Conservation (phyloP, 2,888 invertebrate genomes). For the Lasioglossum vierecki region DNA sequence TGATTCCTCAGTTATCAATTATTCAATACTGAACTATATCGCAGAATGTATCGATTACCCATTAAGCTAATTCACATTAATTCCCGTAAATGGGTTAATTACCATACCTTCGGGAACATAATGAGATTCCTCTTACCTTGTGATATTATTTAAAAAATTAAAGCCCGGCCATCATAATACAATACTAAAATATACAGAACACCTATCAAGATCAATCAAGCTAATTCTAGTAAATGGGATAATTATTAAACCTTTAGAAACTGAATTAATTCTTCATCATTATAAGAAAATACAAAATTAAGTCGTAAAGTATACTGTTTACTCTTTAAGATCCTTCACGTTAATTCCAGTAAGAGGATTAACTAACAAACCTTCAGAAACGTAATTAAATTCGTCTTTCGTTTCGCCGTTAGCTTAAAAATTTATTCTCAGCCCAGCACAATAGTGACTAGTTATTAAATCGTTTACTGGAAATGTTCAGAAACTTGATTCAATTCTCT, state of each 20-base stretch:
- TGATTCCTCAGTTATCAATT: not conserved
- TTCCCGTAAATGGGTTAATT: not conserved
- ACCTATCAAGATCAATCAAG: not conserved
- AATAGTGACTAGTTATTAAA: not conserved
- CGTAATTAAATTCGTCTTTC: not conserved
- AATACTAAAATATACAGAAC: not conserved
- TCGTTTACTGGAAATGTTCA: not conserved
- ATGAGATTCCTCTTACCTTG: not conserved
- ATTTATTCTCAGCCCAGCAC: not conserved
- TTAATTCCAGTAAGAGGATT: not conserved
- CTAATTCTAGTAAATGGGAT: not conserved
- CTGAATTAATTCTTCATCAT: not conserved
- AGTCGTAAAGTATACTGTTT: not conserved
- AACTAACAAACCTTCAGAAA: not conserved
- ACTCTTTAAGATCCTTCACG: not conserved
- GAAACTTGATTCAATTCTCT: not conserved
- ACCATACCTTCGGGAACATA: not conserved
- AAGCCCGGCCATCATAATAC: not conserved
- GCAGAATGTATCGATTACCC: not conserved
- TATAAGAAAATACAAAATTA: not conserved
- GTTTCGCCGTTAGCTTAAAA: not conserved
- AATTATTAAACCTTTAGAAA: not conserved
- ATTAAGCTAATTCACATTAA: slow-evolving; percentile 1
- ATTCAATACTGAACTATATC: not conserved
- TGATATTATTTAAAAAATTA: not conserved